Base-by-base conservation (phyloP, 2,113 vertebrate genomes). In the Nothobranchius furzeri region DNA sequence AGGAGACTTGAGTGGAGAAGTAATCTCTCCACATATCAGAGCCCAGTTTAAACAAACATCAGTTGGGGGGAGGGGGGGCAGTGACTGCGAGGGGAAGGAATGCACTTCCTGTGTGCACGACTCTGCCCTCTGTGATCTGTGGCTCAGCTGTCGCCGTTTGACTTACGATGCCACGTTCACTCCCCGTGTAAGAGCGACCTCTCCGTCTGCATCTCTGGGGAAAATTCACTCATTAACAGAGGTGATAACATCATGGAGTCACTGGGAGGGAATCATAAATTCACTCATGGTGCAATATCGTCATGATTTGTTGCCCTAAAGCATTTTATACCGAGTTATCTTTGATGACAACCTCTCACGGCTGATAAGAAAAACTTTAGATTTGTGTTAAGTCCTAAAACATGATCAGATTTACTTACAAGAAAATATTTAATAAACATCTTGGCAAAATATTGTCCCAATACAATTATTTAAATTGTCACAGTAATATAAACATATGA, bases 61-160 rank as follows among this genome's bases (percentile, higher is more conserved):
- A 89, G 78, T 72, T 20, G 20, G 20, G 20, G 20, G 20, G 20
- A 1, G 20, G 20, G 83, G 86, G 87, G 89, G 87, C 89, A 84
- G 88, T 94, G 94, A 95, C 91, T 91, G 90, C 69, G 90, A 92
- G 82, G 87, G 92, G 90, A 93, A 95, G 90, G 91, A 93, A 95
- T 93, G 94, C 81, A 91, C 87, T 94, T 95, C 94, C 94, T 95
- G 88, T 92, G 90, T 81, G 86, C 79, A 55, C 64, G 79, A 91
- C 84, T 90, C 77, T 64, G 69, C 80, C 86, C 82, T 81, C 75
- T 78, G 80, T 88, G 93, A 85, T 88, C 80, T 68, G 74, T 84
- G 73, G 70, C 83, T 75, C 59, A 35, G 73, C 80, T 88, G 87
- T 90, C 86, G 86, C 89, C 60, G 8, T 70, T 77, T 90, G 83